Base-by-base conservation (phyloP, 1,140 invertebrate species). In the Drosophila sp. region DNA sequence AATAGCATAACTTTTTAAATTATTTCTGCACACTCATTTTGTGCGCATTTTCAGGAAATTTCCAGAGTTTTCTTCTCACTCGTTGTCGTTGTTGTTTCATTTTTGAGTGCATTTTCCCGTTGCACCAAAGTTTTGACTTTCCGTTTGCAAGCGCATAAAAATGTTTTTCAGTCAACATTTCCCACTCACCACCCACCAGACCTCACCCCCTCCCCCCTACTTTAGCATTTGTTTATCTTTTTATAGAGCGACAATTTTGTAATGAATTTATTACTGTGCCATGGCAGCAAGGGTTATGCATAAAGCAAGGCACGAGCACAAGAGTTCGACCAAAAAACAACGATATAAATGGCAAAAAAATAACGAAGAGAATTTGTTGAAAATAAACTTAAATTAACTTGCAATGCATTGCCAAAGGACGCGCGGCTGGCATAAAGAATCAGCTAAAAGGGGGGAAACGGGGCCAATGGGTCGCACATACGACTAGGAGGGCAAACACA, bases 321-420 rank as follows among this genome's bases (percentile, higher is more conserved):
- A 53, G 48, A 54, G 36, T 34, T 43, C 21, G 25, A 54, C 13
- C 21, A 46, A 56, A 21, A 40, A 25, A 27, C 29, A 65, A 59
- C 18, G 29, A 67, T 45, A 21, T 51, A 57, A 62, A 67, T 32
- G 11, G 41, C 7, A 50, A 29, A 40, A 48, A 41, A 56, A 48
- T 51, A 46, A 9, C 43, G 8, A 9, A 41, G 16, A 18, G 56
- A 46, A 21, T 74, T 50, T 54, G 74, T 75, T 75, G 62, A 73
- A 77, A 84, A 86, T 81, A 86, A 86, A 87, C 82, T 86, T 87
- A 86, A 86, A 86, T 87, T 86, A 81, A 81, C 78, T 87, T 86
- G 63, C 56, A 65, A 74, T 70, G 59, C 63, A 73, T 58, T 58
- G 64, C 46, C 51, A 65, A 62, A 69, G 45, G 29, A 57, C 54